phyloP scores from a whole-genome alignment of 2,888 invertebrate species.

The Euproctis similis region DNA sequence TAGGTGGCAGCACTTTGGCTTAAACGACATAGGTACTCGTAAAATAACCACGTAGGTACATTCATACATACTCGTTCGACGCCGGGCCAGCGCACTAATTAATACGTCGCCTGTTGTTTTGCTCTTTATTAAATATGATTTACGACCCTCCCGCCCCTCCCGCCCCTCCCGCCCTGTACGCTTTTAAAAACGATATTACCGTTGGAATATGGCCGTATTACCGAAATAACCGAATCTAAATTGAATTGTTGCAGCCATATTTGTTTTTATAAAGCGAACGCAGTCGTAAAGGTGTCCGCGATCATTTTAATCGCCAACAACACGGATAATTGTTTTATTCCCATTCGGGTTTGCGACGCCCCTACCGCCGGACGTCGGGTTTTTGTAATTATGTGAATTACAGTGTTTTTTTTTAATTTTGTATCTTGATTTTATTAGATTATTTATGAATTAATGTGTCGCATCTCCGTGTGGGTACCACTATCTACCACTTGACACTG shows the following conservation, averaged over 20 bases:
- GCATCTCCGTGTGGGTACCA: constrained; percentile 2
- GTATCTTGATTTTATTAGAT: constrained; percentile 4
- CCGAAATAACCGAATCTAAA: constrained; percentile 52
- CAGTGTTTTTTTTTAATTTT: constrained; percentile 2
- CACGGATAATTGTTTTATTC: constrained; percentile 33
- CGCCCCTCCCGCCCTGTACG: constrained; percentile 33
- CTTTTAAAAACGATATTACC: constrained; percentile 59
- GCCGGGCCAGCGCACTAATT: constrained; percentile 42
- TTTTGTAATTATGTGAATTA: constrained; percentile 3
- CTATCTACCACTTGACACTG: constrained; percentile 7
- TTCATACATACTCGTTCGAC: constrained; percentile 7
- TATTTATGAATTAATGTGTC: not conserved
- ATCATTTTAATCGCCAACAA: constrained; percentile 40
- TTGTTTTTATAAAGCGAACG: constrained; percentile 47
- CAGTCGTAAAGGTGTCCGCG: constrained; percentile 41
- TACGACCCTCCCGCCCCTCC: constrained; percentile 40
- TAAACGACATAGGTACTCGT: too few species aligned
- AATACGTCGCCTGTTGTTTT: constrained; percentile 54
- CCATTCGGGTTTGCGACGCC: constrained; percentile 25
- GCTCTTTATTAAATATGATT: constrained; percentile 64
- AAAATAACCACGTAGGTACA: constrained; percentile 2
- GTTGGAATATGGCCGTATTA: constrained; percentile 30
- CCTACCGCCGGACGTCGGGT: constrained; percentile 3
- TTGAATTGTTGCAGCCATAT: constrained; percentile 53
- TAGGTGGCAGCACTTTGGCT: constrained; percentile 4